Conservation (phyloP, 2,797 vertebrate species). For the Coccyzus lansbergi region DNA sequence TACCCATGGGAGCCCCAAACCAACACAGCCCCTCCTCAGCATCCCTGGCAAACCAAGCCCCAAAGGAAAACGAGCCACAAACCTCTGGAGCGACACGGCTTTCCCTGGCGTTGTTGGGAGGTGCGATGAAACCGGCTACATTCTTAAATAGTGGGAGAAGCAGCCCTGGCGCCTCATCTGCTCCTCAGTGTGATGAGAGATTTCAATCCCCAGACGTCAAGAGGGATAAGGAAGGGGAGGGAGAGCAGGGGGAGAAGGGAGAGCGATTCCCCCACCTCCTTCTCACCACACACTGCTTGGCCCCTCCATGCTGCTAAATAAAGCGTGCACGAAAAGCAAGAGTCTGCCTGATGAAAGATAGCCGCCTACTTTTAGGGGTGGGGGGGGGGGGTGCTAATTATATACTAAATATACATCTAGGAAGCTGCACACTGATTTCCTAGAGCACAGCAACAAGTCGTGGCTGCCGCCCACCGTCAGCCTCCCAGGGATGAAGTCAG, state of each 20-base stretch:
- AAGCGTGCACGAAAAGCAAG: fast-evolving
- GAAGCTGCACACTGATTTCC: background rate
- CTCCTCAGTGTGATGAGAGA: background rate
- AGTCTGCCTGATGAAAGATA: background rate
- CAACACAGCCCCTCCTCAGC: background rate
- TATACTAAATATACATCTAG: fast-evolving
- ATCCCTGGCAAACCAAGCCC: background rate
- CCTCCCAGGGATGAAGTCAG: background rate
- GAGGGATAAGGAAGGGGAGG: constrained; percentile 4
- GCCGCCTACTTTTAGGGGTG: background rate
- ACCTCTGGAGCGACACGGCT: constrained; percentile 23
- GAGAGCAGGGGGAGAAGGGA: background rate
- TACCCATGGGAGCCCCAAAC: fast-evolving
- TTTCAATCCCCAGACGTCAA: background rate
- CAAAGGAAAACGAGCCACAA: background rate
- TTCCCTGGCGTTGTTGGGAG: background rate
- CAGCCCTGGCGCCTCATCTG: background rate
- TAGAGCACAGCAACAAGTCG: background rate
- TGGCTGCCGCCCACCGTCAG: background rate
- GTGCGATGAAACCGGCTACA: background rate
- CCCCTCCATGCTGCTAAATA: background rate
- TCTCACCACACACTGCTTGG: background rate
- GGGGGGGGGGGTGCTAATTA: background rate
- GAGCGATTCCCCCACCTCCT: background rate
- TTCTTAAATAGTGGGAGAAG: background rate